phyloP scores from a whole-genome alignment of 2,113 vertebrate species.

The Saguinus imperator region DNA sequence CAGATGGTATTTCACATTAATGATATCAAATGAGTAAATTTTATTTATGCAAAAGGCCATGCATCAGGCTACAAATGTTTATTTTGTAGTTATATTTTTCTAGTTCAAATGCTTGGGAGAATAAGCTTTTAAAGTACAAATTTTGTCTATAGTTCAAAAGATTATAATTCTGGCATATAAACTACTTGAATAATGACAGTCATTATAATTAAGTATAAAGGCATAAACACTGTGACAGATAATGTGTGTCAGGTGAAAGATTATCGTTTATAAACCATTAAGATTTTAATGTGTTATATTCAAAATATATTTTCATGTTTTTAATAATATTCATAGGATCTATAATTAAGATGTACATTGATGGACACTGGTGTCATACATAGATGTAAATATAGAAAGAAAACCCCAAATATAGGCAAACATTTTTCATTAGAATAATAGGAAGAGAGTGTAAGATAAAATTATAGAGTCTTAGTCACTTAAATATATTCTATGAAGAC shows the following conservation, averaged over 20 bases:
- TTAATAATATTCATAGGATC: slow-evolving; percentile 31
- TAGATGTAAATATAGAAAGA: not conserved
- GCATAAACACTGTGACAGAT: not conserved
- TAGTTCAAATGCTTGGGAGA: slow-evolving; percentile 19
- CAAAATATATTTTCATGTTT: slow-evolving; percentile 24
- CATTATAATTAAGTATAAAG: slow-evolving; percentile 51
- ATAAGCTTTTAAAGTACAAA: slow-evolving; percentile 19
- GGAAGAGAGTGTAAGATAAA: not conserved
- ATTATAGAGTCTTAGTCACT: not conserved
- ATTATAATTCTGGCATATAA: slow-evolving; percentile 45
- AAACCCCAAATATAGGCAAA: slow-evolving; percentile 4
- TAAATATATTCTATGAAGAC: slow-evolving; percentile 1
- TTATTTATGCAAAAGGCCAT: not conserved
- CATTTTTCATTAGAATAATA: slow-evolving; percentile 13
- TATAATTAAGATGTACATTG: slow-evolving; percentile 31
- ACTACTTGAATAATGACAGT: slow-evolving; percentile 35
- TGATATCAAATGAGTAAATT: slow-evolving; percentile 38
- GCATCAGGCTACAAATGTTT: not conserved
- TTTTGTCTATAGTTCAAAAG: not conserved
- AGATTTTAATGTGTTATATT: slow-evolving; percentile 25
- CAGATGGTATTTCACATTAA: slow-evolving; percentile 25
- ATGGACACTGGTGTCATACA: not conserved
- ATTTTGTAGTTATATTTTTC: not conserved
- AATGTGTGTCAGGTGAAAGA: slow-evolving; percentile 44
- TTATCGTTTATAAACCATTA: slow-evolving; percentile 38